phyloP scores from a whole-genome alignment of 2,113 vertebrate genomes.

The Sisor rabdophorus region DNA sequence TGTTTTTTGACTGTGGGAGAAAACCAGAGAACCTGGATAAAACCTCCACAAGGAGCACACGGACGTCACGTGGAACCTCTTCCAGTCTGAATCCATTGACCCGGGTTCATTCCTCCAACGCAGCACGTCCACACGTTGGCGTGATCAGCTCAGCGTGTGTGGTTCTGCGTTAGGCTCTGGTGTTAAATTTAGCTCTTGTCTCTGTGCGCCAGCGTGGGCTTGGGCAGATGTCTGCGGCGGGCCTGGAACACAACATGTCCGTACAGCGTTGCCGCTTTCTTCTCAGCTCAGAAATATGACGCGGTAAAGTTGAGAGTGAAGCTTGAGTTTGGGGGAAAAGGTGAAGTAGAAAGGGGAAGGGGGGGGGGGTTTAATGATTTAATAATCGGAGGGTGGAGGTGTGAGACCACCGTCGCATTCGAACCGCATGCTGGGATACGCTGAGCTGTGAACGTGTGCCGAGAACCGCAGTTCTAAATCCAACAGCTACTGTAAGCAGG shows the following conservation, averaged over 20 bases:
- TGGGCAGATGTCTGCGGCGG: constrained; percentile 63
- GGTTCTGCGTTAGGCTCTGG: constrained; percentile 55
- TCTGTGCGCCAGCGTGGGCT: constrained; percentile 64
- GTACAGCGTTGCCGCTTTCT: no score
- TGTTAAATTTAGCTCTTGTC: constrained; percentile 70
- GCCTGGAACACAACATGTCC: no score
- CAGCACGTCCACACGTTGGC: neutral
- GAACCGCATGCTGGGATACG: neutral
- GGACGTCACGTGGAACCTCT: neutral
- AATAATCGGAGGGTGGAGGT: neutral
- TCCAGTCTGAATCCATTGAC: constrained; percentile 16
- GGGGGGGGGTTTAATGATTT: neutral
- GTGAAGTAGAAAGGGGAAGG: neutral
- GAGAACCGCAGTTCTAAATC: neutral
- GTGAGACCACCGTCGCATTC: neutral
- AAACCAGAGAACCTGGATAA: constrained; percentile 12
- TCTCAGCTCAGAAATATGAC: constrained; percentile 35
- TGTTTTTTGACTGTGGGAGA: no score
- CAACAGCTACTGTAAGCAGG: neutral
- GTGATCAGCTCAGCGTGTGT: constrained; percentile 41
- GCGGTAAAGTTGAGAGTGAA: constrained; percentile 17
- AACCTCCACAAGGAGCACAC: neutral
- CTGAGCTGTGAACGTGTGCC: neutral
- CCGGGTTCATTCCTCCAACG: neutral
- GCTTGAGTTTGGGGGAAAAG: neutral